phyloP scores from a whole-genome alignment of 2,888 invertebrate genomes.

The Hipparchia sbordonii region DNA sequence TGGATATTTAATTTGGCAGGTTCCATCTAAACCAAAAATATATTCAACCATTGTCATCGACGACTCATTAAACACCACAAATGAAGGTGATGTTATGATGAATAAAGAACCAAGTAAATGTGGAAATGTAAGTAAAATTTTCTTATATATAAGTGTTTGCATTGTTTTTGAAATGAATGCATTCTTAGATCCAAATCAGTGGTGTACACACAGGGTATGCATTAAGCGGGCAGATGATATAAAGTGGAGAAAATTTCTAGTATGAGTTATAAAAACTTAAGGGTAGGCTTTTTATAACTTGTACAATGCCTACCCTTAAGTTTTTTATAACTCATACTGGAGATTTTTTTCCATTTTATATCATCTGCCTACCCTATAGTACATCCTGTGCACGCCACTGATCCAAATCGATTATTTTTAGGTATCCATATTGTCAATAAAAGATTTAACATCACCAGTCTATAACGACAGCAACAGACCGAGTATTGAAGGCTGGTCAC shows the following conservation, averaged over 20 bases:
- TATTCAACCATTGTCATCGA: constrained; percentile 65
- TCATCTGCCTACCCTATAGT: too few relatives aligned
- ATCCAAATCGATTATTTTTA: constrained; percentile 48
- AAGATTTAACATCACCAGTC: constrained; percentile 48
- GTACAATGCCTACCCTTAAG: too few relatives aligned
- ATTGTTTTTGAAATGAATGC: too few relatives aligned
- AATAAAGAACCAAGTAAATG: constrained; percentile 56
- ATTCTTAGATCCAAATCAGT: not conserved
- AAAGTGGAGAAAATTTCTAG: too few relatives aligned
- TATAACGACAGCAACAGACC: constrained; percentile 51
- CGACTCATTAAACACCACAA: constrained; percentile 55
- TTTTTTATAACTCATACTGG: too few relatives aligned
- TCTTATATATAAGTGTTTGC: not conserved
- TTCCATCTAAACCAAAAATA: constrained; percentile 50
- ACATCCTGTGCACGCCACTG: too few relatives aligned
- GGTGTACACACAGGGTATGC: too few relatives aligned
- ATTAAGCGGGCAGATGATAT: too few relatives aligned
- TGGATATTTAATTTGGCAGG: constrained; percentile 51
- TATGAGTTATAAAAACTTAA: too few relatives aligned
- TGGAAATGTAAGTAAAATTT: constrained; percentile 63
- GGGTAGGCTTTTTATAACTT: too few relatives aligned
- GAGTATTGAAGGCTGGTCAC: constrained; percentile 71
- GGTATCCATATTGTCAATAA: constrained; percentile 65
- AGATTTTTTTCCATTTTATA: too few relatives aligned
- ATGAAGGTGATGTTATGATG: constrained; percentile 43